Base-by-base conservation (phyloP, 2,113 vertebrate genomes). In the Sterna hirundo region DNA sequence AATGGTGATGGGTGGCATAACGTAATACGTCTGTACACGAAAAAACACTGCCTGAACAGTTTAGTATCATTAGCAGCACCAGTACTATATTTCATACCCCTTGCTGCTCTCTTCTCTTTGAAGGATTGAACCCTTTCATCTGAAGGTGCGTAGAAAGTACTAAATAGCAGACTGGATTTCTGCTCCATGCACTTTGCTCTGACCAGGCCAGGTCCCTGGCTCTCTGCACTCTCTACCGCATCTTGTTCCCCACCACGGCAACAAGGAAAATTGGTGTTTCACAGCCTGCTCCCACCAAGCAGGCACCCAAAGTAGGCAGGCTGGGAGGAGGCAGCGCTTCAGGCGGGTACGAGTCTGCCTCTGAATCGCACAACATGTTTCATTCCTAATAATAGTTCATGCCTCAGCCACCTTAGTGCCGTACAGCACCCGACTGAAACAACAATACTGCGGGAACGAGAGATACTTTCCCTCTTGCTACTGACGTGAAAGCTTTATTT, bases 81-180 rank as follows among this genome's bases (percentile, higher is more conserved):
- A 78, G 27, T 4, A 57, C 46, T 47, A 34, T 27, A 88, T 84
- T 92, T 95, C 81, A 76, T 29, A 79, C 46, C 52, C 26, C 38
- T 92, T 0, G 0, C 34, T 90, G n/a, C 47, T 91, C 44, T 52
- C 54, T 60, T 78, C 21, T 70, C 54, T 94, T 94, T 83, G 52
- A 96, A 93, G 47, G 57, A 38, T 10, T 94, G 74, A 85, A 65
- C 57, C 13, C 83, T 85, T 83, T 89, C 66, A 85, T 88, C 71
- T 74, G 32, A 70, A 82, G 23, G 22, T 64, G 81, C 15, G 21
- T 54, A 79, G 87, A 76, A 11, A 72, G 44, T 40, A 89, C 87
- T 57, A 93, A 84, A 86, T 9, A 84, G 40, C 34, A 83, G 70
- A 23, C 52, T 42, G 52, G 14, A 36, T 79, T 92, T 88, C 78